Evolutionary conservation across 2,888 invertebrate species (phyloP).

Genomic region (Xanthorhoe designata): DNA sequence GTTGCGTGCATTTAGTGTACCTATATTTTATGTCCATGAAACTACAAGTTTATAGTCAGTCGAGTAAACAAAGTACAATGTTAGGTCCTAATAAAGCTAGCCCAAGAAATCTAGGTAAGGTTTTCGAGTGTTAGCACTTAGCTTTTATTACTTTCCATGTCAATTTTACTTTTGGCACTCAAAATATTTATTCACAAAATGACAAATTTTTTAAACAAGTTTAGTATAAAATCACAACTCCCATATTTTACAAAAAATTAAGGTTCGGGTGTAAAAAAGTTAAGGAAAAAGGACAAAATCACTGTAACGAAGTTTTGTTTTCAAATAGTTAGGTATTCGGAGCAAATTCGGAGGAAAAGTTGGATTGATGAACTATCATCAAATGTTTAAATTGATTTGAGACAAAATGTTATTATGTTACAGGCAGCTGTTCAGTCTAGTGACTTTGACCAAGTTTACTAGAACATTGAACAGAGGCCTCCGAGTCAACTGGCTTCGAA

Average conservation of each 20-base stretch:
- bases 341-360: neutral
- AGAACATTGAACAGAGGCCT: slow-evolving; percentile 52
- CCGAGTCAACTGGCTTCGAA: slow-evolving; percentile 51
- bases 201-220: neutral
- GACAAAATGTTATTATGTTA: neutral
- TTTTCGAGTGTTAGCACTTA: neutral
- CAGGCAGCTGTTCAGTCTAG: slow-evolving; percentile 18
- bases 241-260: neutral
- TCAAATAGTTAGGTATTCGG: neutral
- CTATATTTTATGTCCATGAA: slow-evolving; percentile 24
- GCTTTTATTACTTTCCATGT: neutral
- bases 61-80: slow-evolving; percentile 13
- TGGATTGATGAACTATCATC: neutral
- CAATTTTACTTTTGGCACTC: neutral
- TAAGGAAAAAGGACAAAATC: neutral
- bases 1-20: slow-evolving; percentile 23
- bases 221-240: neutral
- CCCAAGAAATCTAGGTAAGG: slow-evolving; percentile 5
- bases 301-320: neutral
- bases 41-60: slow-evolving; percentile 24
- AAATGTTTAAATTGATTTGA: neutral
- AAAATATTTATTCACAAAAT: neutral
- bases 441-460: slow-evolving; percentile 48
- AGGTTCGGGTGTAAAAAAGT: neutral
- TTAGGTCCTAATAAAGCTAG: slow-evolving; percentile 15